Conservation (phyloP, 2,888 invertebrate genomes). For the Teleiodes luculella region DNA sequence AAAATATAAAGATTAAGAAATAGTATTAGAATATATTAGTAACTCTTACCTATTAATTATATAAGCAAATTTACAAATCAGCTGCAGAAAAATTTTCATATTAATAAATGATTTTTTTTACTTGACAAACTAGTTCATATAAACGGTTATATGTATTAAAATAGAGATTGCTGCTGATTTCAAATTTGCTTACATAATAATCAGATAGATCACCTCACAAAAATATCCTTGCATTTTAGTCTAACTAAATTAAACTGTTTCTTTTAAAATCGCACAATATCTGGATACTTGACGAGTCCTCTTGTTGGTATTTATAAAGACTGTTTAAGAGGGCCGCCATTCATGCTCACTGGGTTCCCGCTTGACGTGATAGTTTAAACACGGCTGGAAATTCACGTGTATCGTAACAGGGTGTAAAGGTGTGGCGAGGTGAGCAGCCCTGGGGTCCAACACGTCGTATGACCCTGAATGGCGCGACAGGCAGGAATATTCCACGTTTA, state of each 20-base stretch:
- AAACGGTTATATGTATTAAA: no score
- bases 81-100: no score
- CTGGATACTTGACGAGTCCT: background rate
- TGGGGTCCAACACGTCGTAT: conserved; percentile 76
- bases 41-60: background rate
- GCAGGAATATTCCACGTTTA: conserved; percentile 87
- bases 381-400: conserved; percentile 87
- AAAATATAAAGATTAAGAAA: background rate
- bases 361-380: conserved; percentile 63
- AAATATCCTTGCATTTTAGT: background rate
- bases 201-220: background rate
- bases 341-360: conserved; percentile 51
- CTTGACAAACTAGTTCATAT: no score
- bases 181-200: background rate
- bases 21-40: background rate
- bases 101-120: no score
- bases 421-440: conserved; percentile 74
- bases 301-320: background rate
- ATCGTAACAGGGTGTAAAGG: conserved; percentile 92
- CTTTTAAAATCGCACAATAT: background rate
- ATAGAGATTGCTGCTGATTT: background rate
- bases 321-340: conserved; percentile 43
- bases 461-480: conserved; percentile 84
- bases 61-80: no score
- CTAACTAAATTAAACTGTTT: background rate